Conservation (phyloP, 2,888 invertebrate genomes). For the Hoplodrina blanda region DNA sequence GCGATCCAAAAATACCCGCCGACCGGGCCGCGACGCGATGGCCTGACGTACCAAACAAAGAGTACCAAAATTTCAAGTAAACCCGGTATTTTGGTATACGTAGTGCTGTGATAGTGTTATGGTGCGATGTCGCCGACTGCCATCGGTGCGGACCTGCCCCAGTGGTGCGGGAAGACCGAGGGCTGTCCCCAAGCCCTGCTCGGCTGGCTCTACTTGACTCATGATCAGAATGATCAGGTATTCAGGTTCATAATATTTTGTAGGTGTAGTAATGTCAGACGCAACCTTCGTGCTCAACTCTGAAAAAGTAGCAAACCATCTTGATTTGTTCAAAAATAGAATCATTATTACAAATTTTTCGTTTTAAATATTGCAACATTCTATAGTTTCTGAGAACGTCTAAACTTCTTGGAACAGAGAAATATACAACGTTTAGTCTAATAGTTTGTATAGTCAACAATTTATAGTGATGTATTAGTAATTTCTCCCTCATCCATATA, state of each 20-base stretch:
- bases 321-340: conserved; percentile 60
- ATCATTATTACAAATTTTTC: conserved; percentile 8
- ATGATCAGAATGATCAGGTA: conserved; percentile 88
- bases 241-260: background rate
- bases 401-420: conserved; percentile 12
- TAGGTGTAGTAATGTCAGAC: background rate
- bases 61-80: conserved; percentile 41
- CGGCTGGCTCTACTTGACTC: conserved; percentile 85
- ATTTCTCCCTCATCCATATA: conserved; percentile 55
- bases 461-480: conserved; percentile 22
- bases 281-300: background rate
- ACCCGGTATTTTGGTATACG: conserved; percentile 27
- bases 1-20: conserved; percentile 84
- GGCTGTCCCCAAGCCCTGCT: conserved; percentile 83
- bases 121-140: conserved; percentile 87
- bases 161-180: conserved; percentile 86
- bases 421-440: conserved; percentile 16
- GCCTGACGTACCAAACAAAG: conserved; percentile 72
- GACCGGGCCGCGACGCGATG: conserved; percentile 78
- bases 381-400: background rate
- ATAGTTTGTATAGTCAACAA: conserved; percentile 19
- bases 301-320: conserved; percentile 22
- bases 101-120: conserved; percentile 67
- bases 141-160: conserved; percentile 83
- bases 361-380: conserved; percentile 12